Percentiles rank a stretch among this genome's conserved stretches.
Evolutionary conservation across 2,797 vertebrate genomes (phyloP).

Genomic region (Mastacembelus armatus): DNA sequence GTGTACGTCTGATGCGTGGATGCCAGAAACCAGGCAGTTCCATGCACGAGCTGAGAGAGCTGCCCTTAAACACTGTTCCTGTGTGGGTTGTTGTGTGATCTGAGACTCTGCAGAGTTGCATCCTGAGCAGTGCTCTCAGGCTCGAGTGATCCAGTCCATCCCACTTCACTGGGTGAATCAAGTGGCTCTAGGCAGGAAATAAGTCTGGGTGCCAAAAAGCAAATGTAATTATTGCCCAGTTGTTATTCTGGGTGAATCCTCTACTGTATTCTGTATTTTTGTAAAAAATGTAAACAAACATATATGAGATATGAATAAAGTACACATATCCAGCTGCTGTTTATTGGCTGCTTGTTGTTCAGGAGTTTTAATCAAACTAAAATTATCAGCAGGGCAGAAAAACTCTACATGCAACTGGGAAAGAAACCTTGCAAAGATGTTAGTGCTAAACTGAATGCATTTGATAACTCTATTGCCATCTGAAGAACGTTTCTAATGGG

Average conservation of each 20-base stretch:
- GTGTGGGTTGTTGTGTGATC: conserved; percentile 37
- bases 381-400: too few relatives aligned
- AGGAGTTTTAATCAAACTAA: neutral
- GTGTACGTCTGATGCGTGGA: conserved; percentile 46
- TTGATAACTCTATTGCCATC: neutral
- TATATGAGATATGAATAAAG: conserved; percentile 87
- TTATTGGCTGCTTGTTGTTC: neutral
- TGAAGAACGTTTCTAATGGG: neutral
- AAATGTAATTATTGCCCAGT: conserved; percentile 81
- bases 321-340: conserved; percentile 79
- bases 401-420: neutral
- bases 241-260: conserved; percentile 81
- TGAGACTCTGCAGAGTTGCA: conserved; percentile 29
- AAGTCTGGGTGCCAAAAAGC: conserved; percentile 84
- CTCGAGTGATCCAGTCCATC: conserved; percentile 46
- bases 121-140: conserved; percentile 60
- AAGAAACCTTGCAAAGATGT: neutral
- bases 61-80: conserved; percentile 58
- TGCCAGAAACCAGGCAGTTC: conserved; percentile 25
- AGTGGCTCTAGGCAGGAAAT: conserved; percentile 81
- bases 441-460: neutral
- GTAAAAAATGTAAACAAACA: conserved; percentile 88
- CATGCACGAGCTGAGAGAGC: conserved; percentile 52
- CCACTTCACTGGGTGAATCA: conserved; percentile 49
- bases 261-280: conserved; percentile 89